phyloP scores from a whole-genome alignment of 1,140 invertebrate genomes.

The Pogonus chalceus region DNA sequence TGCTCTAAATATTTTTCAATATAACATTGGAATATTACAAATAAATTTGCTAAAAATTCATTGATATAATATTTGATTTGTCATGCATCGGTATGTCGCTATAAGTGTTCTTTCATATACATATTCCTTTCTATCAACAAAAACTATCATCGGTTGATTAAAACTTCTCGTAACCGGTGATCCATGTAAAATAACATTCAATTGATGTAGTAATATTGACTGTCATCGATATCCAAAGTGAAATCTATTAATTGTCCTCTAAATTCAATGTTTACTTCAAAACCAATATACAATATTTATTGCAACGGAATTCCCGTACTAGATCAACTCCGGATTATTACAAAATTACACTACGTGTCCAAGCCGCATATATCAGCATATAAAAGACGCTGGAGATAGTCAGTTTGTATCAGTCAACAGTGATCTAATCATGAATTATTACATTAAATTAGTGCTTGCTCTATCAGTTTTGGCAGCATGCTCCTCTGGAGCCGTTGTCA shows the following conservation, averaged over 20 bases:
- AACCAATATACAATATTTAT: background rate
- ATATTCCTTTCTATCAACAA: background rate
- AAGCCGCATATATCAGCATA: no score
- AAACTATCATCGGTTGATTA: background rate
- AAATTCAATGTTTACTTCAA: background rate
- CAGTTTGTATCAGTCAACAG: background rate
- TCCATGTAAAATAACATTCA: background rate
- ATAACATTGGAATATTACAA: no score
- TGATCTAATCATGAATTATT: background rate
- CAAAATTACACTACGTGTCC: background rate
- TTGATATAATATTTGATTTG: no score
- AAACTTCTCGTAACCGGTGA: background rate
- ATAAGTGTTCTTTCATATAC: no score
- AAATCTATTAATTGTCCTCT: slow-evolving; percentile 3
- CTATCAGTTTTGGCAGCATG: background rate
- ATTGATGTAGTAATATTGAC: background rate
- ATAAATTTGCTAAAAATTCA: no score
- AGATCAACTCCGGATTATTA: background rate
- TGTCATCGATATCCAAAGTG: slow-evolving; percentile 1
- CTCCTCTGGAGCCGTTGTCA: background rate
- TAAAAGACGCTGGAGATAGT: background rate
- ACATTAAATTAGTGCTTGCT: background rate
- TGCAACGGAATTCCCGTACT: background rate
- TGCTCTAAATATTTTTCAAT: no score
- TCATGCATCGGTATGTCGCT: no score